Base-by-base conservation (phyloP, 1,140 invertebrate species). In the Wasmannia auropunctata region DNA sequence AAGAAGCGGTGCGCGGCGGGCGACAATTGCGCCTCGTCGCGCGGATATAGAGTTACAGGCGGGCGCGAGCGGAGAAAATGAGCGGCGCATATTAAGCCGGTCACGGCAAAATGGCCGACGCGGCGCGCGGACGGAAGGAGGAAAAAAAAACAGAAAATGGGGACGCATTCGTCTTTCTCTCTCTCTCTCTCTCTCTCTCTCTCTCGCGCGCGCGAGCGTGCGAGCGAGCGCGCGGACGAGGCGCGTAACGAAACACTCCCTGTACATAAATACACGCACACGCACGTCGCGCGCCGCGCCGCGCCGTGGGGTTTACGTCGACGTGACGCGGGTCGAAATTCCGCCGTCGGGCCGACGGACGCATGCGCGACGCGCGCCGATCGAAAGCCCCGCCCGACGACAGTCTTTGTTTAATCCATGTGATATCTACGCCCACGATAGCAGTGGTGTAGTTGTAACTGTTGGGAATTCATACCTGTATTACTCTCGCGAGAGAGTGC, bases 341-440 rank as follows among this genome's bases (percentile, higher is more conserved):
- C 37, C 84, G 46, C 62, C 51, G 31, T 8, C n/a, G n/a, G n/a
- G n/a, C 0, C 14, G 87, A 14, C 14, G 40, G n/a, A 25, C 92
- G 93, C 91, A 86, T 87, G 92, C 93, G 93, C 62, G 75, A 63
- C 40, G 85, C 62, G 76, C 80, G 79, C 67, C 89, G 89, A 85
- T 91, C 91, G 91, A 95, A 94, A 94, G 94, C 94, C 92, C 94
- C 94, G 94, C 94, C 94, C 93, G 91, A 87, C 87, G 91, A 91
- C 90, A 89, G 90, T 88, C 93, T 94, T 94, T 94, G 93, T 94
- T 94, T 93, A 93, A 93, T 93, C 91, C 91, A 83, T 65, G 37
- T 28, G 60, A 83, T 69, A 91, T 85, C 90, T 90, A 93, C 93
- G 92, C 93, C 94, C 92, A 93, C 91, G 91, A 91, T 40, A 25